Evolutionary conservation across 2,888 invertebrate species (phyloP).

Genomic region (Autographa gamma): DNA sequence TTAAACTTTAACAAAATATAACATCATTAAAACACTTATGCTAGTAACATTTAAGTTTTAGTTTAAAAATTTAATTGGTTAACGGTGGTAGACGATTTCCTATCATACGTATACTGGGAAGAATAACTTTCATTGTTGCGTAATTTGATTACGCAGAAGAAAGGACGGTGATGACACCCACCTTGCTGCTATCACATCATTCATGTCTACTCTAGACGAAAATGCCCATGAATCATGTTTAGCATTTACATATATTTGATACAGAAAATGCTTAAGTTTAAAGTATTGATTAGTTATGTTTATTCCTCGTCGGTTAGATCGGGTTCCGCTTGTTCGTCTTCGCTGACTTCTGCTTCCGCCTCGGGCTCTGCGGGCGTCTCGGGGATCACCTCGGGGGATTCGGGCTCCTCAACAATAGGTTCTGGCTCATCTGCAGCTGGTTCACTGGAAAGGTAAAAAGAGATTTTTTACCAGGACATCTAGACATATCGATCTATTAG

Average conservation of each 20-base stretch:
- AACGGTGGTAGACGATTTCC: slow-evolving; percentile 71
- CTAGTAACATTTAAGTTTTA: slow-evolving; percentile 75
- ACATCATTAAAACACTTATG: slow-evolving; percentile 82
- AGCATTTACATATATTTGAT: slow-evolving; percentile 62
- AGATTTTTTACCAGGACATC: background rate
- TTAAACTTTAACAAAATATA: slow-evolving; percentile 87
- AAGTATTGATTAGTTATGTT: slow-evolving; percentile 56
- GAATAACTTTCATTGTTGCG: slow-evolving; percentile 72
- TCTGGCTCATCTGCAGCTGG: slow-evolving; percentile 75
- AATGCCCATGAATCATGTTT: slow-evolving; percentile 75
- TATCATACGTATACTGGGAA: slow-evolving; percentile 54
- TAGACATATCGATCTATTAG: background rate
- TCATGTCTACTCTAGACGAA: slow-evolving; percentile 69
- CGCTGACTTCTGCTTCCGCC: slow-evolving; percentile 79
- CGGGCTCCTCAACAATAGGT: slow-evolving; percentile 86
- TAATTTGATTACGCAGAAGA: slow-evolving; percentile 82
- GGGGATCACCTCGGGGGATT: slow-evolving; percentile 77
- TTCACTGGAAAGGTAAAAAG: slow-evolving; percentile 69
- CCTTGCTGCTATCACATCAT: slow-evolving; percentile 73
- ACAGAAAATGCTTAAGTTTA: slow-evolving; percentile 70
- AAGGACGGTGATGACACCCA: slow-evolving; percentile 67
- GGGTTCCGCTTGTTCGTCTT: slow-evolving; percentile 85
- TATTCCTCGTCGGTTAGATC: slow-evolving; percentile 88
- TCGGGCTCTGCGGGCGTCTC: slow-evolving; percentile 67
- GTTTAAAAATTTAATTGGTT: slow-evolving; percentile 67